Evolutionary conservation across 2,113 vertebrate species (phyloP), one percentile per base, ranked within the genome.

Genomic region (Etheostoma cragini): DNA sequence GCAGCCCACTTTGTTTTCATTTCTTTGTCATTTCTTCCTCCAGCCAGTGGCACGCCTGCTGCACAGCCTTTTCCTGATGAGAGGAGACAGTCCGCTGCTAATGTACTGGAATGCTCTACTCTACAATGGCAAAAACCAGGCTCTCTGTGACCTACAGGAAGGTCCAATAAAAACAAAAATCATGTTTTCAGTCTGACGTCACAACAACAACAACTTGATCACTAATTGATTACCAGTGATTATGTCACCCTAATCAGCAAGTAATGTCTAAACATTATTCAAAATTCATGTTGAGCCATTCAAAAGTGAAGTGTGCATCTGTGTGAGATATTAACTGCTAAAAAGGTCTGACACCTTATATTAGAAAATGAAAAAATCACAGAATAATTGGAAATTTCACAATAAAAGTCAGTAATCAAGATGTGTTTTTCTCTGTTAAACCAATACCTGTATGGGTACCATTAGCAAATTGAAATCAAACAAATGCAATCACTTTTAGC

Each of bases 101-200:
- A 84, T 90, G 60, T 64, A 82, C 45, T 65, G 80, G 83, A 84
- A 87, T 68, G 53, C 67, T 80, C 53, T 24, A 22, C 76, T 82
- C 54, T 80, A 19, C 75, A 83, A 86, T 69, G 65, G 64, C 71
- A 53, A 75, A 42, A 45, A 49, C 11, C 19, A 53, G 62, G 21
- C 63, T 56, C 19, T 65, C 35, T 45, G 33, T 66, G 61, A 71
- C 71, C 54, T 83, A 12, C 45, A 75, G 45, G n/a, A 26, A 54
- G 19, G 47, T 61, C 68, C 24, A 53, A 38, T 21, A 85, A 50
- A 56, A 68, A 56, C 42, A 53, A 49, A 61, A 24, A 21, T 0
- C 74, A 67, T 33, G 7, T 47, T 56, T 22, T 50, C 33, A 60
- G 47, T 15, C 62, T n/a, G 15, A 67, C 3, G 3, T 38, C 56